Evolutionary conservation across 2,888 invertebrate species (phyloP).

Genomic region (Ganaspis brasiliensis): DNA sequence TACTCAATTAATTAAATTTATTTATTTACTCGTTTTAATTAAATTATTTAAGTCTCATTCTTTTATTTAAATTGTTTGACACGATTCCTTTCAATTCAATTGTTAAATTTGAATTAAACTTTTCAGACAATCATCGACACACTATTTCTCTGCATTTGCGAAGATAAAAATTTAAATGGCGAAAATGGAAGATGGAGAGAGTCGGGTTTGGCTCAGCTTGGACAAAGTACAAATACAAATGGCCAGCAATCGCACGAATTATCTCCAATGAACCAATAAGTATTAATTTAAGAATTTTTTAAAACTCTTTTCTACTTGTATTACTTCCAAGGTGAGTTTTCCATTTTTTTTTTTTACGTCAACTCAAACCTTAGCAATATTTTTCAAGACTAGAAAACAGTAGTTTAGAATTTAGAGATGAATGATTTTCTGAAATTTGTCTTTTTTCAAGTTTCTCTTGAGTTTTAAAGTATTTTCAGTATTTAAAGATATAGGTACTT

Average conservation of each 20-base stretch:
- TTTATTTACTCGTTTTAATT: constrained; percentile 14
- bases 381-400: not conserved
- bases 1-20: constrained; percentile 21
- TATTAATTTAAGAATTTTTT: constrained; percentile 3
- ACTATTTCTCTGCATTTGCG: constrained; percentile 95
- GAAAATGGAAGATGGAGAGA: constrained; percentile 83
- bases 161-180: constrained; percentile 93
- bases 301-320: not conserved
- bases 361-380: not conserved
- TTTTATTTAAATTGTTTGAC: no score
- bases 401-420: not conserved
- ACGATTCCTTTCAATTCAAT: no score
- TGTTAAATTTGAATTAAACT: not conserved
- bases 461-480: no score
- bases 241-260: constrained; percentile 80
- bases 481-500: no score
- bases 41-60: constrained; percentile 6
- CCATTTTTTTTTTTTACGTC: not conserved
- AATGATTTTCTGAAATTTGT: not conserved
- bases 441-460: no score
- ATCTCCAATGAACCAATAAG: constrained; percentile 79
- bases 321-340: constrained; percentile 48
- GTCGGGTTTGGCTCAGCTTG: constrained; percentile 75
- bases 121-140: constrained; percentile 96
- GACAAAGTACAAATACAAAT: constrained; percentile 65